Base-by-base conservation (phyloP, 2,888 invertebrate species). In the Drosophila macrospina region DNA sequence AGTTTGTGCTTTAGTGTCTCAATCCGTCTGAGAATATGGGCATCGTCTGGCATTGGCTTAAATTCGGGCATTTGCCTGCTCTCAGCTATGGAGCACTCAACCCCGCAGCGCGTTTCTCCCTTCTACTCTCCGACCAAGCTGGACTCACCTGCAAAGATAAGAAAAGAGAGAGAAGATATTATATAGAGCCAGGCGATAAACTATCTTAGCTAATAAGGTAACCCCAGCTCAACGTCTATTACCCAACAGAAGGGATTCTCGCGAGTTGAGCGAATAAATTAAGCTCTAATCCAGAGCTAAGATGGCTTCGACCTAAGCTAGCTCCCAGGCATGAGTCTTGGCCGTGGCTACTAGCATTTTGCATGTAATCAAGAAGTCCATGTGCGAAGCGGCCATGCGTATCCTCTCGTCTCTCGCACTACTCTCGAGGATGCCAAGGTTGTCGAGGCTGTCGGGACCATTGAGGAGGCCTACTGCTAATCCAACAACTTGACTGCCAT, bases 401-500 rank as follows among this genome's bases (percentile, higher is more conserved):
- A 76, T 66, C 69, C 75, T 51, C 16, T 50, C 36, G 26, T 37
- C 30, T 24, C 48, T 32, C 15, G 4, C 41, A 34, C 50, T 69
- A 50, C 55, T 41, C 13, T 44, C 63, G 57, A 41, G 76, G 3
- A 1, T 20, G 20, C 3, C 2, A 20, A 20, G 20, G 3, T 3
- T 20, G 20, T 20, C 2, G 20, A 20, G 20, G 48, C 57, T 41
- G 15, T 44, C 62, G n/a, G n/a, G n/a, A n/a, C n/a, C n/a, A n/a
- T n/a, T n/a, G n/a, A n/a, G n/a, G 57, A 41, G 76, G 55, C 62
- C 44, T 37, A 52, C 68, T 85, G 88, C 77, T 87, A 88, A 87
- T 79, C 86, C 83, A 71, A 68, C 77, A 82, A 82, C 86, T 87
- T 87, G 79, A 70, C 88, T 87, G 52, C 63, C 71, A 85, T 76